These are phyloP conservation scores for Amia ocellicauda DNA, from an alignment of 2,113 vertebrate species.

Conservation along the genomic window DNA sequence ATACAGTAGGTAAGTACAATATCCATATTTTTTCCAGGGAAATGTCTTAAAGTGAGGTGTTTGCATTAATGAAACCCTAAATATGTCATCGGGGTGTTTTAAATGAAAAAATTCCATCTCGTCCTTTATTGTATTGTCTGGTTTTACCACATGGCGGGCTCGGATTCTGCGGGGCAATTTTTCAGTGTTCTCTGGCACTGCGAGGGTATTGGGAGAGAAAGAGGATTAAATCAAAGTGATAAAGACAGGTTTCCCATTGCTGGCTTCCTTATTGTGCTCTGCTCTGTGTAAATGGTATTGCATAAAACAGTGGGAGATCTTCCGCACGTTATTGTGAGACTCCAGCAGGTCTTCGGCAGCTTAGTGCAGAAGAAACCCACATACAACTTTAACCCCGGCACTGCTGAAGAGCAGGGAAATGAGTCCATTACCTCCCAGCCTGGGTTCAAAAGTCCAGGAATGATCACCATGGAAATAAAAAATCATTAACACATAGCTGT, in stretches of 20 bases:
- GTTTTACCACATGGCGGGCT: not conserved
- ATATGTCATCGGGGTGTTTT: too few relatives aligned
- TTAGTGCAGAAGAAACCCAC: not conserved
- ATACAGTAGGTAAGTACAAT: too few relatives aligned
- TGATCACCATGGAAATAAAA: too few relatives aligned
- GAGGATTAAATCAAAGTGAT: constrained; percentile 10
- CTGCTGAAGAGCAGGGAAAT: not conserved
- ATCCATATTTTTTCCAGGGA: too few relatives aligned
- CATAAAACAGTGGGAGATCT: constrained; percentile 4
- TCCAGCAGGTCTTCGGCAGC: not conserved
- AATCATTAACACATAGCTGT: too few relatives aligned
- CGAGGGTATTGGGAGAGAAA: not conserved
- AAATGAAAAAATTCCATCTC: too few relatives aligned
- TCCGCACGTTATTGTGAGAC: constrained; percentile 5
- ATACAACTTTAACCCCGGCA: not conserved
- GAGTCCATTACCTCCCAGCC: too few relatives aligned
- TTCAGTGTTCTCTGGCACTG: not conserved
- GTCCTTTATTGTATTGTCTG: constrained; percentile 1
- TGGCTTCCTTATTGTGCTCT: not conserved
- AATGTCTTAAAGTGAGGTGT: too few relatives aligned
- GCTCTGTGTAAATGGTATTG: constrained; percentile 9
- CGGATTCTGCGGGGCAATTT: not conserved
- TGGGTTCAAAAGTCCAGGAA: too few relatives aligned
- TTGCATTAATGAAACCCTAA: too few relatives aligned
- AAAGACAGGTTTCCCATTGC: constrained; percentile 4